A percentile compares a stretch with the other conserved stretches of the same genome.
Conservation (phyloP, 1,140 invertebrate species). For the Plectrocnemia conspersa region DNA sequence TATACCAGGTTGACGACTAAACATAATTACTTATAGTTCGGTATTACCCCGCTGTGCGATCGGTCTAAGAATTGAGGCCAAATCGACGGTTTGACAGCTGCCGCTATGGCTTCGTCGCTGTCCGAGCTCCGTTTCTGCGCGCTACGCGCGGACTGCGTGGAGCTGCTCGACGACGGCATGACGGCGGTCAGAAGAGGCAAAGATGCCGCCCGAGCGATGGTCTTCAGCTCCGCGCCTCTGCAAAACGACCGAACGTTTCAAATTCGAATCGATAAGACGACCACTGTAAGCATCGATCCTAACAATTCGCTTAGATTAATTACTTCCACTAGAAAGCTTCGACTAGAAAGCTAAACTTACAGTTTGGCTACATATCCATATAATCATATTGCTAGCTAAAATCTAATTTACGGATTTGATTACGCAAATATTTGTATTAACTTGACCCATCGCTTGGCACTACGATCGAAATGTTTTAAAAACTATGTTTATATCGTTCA, state of each 20-base stretch:
- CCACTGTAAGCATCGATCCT: not conserved
- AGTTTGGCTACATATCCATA: not conserved
- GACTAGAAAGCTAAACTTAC: not conserved
- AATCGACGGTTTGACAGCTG: not conserved
- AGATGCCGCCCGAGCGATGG: constrained; percentile 4
- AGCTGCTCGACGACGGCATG: not conserved
- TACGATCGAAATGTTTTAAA: no score
- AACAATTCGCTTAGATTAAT: not conserved
- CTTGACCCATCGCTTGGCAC: no score
- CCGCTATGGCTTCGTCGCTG: not conserved
- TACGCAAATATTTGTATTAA: no score
- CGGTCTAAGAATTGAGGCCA: no score
- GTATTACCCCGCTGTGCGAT: no score
- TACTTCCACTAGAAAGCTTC: not conserved
- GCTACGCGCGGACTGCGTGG: not conserved
- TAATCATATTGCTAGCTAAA: no score
- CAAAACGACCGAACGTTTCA: constrained; percentile 5
- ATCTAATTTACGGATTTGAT: no score
- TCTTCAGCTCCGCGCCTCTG: constrained; percentile 6
- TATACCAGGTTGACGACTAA: no score
- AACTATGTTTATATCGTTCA: no score
- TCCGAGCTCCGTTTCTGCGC: not conserved
- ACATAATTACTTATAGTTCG: no score
- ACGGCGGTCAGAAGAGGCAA: constrained; percentile 6
- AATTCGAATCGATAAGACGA: constrained; percentile 16